phyloP scores from a whole-genome alignment of 2,888 invertebrate species.

The Ochropleura plecta region DNA sequence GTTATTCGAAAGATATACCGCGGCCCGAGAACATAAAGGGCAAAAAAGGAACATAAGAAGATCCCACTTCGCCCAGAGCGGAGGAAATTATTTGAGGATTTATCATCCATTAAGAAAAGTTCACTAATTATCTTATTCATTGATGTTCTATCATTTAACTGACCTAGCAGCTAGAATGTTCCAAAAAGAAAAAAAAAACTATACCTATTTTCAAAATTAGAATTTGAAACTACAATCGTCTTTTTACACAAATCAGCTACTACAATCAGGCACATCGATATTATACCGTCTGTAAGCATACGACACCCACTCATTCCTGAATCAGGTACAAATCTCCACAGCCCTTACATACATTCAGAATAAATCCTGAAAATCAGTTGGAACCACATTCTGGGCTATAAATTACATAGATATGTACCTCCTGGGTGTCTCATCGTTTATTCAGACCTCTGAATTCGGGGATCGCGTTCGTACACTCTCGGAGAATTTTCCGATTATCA shows the following conservation, averaged over 20 bases:
- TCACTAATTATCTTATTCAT: neutral
- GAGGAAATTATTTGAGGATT: no score
- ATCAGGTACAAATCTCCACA: conserved; percentile 59
- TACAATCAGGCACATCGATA: neutral
- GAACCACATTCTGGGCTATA: conserved; percentile 67
- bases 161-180: neutral
- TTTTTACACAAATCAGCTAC: neutral
- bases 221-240: neutral
- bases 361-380: conserved; percentile 69
- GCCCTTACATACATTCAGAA: conserved; percentile 45
- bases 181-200: neutral
- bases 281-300: neutral
- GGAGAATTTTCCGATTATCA: conserved; percentile 86
- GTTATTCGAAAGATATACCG: no score
- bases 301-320: conserved; percentile 25
- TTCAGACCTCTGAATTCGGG: conserved; percentile 79
- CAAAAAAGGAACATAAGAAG: no score
- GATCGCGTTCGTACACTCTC: conserved; percentile 77
- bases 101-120: no score
- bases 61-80: no score
- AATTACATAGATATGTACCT: conserved; percentile 76
- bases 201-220: neutral
- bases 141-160: neutral
- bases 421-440: conserved; percentile 81
- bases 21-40: no score